Evolutionary conservation across 2,888 invertebrate species (phyloP).

Genomic region (Pandemis corylana): DNA sequence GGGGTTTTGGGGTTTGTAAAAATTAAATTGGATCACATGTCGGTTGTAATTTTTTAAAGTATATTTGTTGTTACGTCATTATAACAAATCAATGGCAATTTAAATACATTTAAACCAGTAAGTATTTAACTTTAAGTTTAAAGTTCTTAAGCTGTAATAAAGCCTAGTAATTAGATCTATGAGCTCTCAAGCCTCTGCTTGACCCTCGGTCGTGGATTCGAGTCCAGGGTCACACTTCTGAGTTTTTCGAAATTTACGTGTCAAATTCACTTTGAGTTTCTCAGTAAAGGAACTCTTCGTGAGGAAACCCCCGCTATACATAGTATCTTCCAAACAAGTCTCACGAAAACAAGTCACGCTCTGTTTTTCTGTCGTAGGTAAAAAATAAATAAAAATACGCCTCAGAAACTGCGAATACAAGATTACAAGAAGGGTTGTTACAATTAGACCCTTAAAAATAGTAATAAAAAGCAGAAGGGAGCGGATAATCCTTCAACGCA

Average conservation of each 20-base stretch:
- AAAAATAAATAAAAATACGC: not conserved
- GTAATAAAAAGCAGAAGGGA: conserved; percentile 62
- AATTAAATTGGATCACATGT: conserved; percentile 37
- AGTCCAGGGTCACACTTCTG: too few species aligned
- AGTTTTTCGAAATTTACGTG: too few species aligned
- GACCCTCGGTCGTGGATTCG: not conserved
- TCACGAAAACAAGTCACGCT: not conserved
- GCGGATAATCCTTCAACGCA: conserved; percentile 71
- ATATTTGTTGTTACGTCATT: not conserved
- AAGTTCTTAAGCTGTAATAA: too few species aligned
- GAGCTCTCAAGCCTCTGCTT: too few species aligned
- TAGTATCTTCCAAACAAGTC: not conserved
- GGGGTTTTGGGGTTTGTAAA: conserved; percentile 51
- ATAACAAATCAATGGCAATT: not conserved
- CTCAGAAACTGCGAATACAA: not conserved
- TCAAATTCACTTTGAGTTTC: too few species aligned
- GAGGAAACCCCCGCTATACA: not conserved
- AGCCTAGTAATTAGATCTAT: too few species aligned
- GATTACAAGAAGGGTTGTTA: conserved; percentile 44
- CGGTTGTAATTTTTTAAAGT: conserved; percentile 10
- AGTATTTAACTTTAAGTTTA: not conserved
- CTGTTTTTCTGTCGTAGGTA: not conserved
- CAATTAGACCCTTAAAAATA: conserved; percentile 62
- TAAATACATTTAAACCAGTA: not conserved
- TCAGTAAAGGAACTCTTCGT: too few species aligned